These are phyloP conservation scores for Athrips mouffetella DNA, from an alignment of 2,888 invertebrate species.

Conservation along the genomic window DNA sequence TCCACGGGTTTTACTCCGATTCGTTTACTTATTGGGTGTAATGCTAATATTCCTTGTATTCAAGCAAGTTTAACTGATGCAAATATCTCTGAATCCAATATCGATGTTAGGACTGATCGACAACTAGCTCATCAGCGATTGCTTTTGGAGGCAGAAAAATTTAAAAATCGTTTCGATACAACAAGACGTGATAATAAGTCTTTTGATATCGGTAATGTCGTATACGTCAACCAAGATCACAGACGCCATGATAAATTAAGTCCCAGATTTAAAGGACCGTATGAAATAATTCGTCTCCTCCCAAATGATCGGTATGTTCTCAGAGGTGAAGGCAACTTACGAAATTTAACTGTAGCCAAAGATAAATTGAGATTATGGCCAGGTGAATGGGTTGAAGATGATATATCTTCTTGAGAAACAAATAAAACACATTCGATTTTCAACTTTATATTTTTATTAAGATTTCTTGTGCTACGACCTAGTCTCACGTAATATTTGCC, in stretches of 20 bases:
- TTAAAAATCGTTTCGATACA: constrained; percentile 8
- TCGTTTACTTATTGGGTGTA: constrained; percentile 15
- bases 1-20: constrained; percentile 19
- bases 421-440: no score
- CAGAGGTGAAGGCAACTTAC: constrained; percentile 7
- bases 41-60: constrained; percentile 14
- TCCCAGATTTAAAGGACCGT: constrained; percentile 16
- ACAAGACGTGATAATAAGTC: constrained; percentile 3
- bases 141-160: neutral
- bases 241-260: constrained; percentile 14
- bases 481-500: no score
- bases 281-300: constrained; percentile 1
- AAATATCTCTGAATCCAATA: neutral
- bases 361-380: constrained; percentile 15
- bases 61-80: constrained; percentile 14
- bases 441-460: no score
- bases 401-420: no score
- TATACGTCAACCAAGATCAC: constrained; percentile 12
- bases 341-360: constrained; percentile 12
- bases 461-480: no score
- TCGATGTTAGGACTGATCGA: constrained; percentile 4
- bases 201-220: constrained; percentile 1
- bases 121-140: no score
- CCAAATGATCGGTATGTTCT: constrained; percentile 8
- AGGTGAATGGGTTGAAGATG: no score